A percentile compares a stretch with the other conserved stretches of the same genome.
Evolutionary conservation across 2,888 invertebrate species (phyloP).

Genomic region (Malachius bipustulatus): DNA sequence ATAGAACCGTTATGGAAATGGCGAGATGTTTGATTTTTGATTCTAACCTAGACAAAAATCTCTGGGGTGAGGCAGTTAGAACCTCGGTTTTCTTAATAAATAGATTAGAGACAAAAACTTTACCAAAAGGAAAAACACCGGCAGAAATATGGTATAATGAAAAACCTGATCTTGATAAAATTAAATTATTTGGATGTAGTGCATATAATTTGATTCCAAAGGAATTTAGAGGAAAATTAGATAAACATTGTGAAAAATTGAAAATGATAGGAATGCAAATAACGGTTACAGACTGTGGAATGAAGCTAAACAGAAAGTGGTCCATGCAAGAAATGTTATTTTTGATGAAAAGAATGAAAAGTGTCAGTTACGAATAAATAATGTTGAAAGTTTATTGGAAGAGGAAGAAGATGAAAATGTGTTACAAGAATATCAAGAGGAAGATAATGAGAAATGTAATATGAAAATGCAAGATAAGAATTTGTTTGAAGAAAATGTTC

Average conservation of each 20-base stretch:
- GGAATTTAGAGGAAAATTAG: no score
- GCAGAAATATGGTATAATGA: slow-evolving; percentile 20
- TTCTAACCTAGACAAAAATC: slow-evolving; percentile 16
- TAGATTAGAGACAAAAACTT: slow-evolving; percentile 13
- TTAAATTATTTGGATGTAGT: slow-evolving; percentile 20
- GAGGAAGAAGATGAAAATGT: slow-evolving; percentile 4
- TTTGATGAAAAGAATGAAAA: slow-evolving; percentile 17
- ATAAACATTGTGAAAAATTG: no score
- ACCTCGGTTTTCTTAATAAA: slow-evolving; percentile 17
- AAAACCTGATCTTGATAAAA: no score
- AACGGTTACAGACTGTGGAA: slow-evolving; percentile 21
- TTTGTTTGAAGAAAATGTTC: no score
- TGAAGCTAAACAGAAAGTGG: slow-evolving; percentile 13
- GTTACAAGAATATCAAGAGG: slow-evolving; percentile 1
- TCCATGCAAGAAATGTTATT: slow-evolving; percentile 19
- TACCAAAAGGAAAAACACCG: slow-evolving; percentile 15
- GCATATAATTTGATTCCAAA: slow-evolving; percentile 17
- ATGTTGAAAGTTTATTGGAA: no score
- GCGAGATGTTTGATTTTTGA: slow-evolving; percentile 21
- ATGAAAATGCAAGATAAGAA: no score
- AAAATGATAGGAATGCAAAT: no score
- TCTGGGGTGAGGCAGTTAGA: slow-evolving; percentile 20
- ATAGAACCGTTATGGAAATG: slow-evolving; percentile 23
- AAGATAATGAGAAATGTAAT: background rate
- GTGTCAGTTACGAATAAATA: no score